These are phyloP conservation scores for Timema cristinae DNA, from an alignment of 2,888 invertebrate genomes.

Conservation along the genomic window DNA sequence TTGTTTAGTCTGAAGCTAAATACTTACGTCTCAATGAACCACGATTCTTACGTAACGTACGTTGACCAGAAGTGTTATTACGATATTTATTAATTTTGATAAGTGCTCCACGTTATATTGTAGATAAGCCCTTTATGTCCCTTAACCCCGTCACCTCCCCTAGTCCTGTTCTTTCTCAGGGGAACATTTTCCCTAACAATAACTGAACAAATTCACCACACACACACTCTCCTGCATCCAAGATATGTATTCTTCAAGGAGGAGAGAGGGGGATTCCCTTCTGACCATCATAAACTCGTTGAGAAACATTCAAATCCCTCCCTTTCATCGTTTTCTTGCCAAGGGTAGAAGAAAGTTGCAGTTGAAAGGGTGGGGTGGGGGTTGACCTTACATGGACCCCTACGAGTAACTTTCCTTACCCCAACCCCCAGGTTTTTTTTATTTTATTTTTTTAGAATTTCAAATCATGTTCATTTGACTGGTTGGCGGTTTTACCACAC, in stretches of 20 bases:
- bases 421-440: not conserved
- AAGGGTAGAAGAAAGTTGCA: too few relatives aligned
- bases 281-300: slow-evolving; percentile 9
- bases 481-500: not conserved
- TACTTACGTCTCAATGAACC: not conserved
- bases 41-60: not conserved
- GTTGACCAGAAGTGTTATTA: not conserved
- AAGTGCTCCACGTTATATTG: not conserved
- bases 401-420: not conserved
- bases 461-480: slow-evolving; percentile 16
- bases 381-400: too few relatives aligned
- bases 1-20: not conserved
- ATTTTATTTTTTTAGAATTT: slow-evolving; percentile 14
- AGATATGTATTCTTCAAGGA: not conserved
- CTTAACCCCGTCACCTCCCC: not conserved
- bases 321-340: not conserved
- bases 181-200: slow-evolving; percentile 16
- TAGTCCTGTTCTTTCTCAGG: not conserved
- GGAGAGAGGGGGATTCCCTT: not conserved
- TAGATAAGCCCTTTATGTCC: not conserved
- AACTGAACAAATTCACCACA: slow-evolving; percentile 14
- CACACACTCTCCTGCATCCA: not conserved
- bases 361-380: too few relatives aligned
- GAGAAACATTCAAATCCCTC: slow-evolving; percentile 15
- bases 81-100: too few relatives aligned